Evolutionary conservation across 2,888 invertebrate species (phyloP).

Genomic region (Gymnosoma rotundatum): DNA sequence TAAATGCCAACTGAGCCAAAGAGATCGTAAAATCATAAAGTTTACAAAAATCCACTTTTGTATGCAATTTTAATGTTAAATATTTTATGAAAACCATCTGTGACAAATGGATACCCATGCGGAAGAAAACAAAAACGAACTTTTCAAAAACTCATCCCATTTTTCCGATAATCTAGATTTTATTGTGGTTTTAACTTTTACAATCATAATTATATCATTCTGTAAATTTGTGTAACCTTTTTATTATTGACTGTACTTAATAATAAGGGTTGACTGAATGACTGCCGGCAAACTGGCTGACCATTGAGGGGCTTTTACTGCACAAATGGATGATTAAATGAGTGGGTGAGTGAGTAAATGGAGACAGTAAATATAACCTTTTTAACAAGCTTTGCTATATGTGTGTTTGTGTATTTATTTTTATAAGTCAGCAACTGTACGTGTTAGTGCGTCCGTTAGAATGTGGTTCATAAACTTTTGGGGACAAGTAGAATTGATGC

Average conservation of each 20-base stretch:
- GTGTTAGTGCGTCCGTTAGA: neutral
- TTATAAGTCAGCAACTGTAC: neutral
- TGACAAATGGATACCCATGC: constrained; percentile 7
- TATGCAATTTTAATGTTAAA: neutral
- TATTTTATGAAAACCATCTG: constrained; percentile 24
- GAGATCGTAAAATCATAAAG: neutral
- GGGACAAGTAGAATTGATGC: constrained; percentile 72
- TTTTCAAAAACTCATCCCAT: neutral
- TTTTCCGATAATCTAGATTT: constrained; percentile 40
- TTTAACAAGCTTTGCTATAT: constrained; percentile 54
- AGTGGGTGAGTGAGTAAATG: constrained; percentile 14
- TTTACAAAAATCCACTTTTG: constrained; percentile 8
- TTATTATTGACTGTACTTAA: constrained; percentile 64
- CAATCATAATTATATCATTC: constrained; percentile 58
- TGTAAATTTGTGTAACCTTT: constrained; percentile 49
- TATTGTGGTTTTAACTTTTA: constrained; percentile 62
- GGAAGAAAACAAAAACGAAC: constrained; percentile 20
- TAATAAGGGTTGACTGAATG: constrained; percentile 70
- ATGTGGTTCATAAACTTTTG: constrained; percentile 70
- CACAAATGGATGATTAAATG: constrained; percentile 24
- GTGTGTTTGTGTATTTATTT: constrained; percentile 1
- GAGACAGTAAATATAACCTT: constrained; percentile 50
- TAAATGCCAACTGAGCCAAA: too few species aligned
- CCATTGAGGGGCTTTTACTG: constrained; percentile 45
- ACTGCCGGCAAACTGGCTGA: constrained; percentile 39